Evolutionary conservation across 2,113 vertebrate species (phyloP).

Genomic region (Lonchura striata): DNA sequence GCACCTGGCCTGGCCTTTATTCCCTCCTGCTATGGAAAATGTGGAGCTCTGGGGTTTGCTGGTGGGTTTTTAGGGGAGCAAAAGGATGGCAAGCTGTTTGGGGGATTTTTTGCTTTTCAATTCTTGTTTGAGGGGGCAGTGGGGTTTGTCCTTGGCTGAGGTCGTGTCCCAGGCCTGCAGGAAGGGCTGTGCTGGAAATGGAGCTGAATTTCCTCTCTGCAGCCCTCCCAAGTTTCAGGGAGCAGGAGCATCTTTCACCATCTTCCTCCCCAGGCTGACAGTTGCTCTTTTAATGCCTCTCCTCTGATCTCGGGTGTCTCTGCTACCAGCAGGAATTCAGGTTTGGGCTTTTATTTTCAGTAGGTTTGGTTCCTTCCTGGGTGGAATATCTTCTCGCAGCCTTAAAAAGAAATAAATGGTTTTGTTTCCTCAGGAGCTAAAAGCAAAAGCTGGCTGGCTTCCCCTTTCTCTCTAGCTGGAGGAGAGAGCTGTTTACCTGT

Average conservation of each 20-base stretch:
- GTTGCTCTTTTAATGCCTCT: background rate
- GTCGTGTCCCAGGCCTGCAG: background rate
- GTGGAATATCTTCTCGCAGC: background rate
- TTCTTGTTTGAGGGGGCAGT: background rate
- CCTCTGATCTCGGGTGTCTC: fast-evolving
- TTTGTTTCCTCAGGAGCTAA: background rate
- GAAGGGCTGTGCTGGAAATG: background rate
- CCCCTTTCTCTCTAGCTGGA: background rate
- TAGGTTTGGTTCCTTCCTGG: background rate
- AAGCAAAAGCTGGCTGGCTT: background rate
- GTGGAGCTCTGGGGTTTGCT: background rate
- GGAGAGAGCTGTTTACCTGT: background rate
- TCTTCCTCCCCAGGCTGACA: background rate
- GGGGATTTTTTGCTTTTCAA: background rate
- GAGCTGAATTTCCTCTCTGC: background rate
- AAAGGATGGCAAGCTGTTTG: background rate
- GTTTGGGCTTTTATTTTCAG: background rate
- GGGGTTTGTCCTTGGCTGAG: background rate
- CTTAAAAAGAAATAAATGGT: background rate
- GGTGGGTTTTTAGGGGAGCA: background rate
- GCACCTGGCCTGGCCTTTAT: fast-evolving
- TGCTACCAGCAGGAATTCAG: fast-evolving
- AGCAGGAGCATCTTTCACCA: background rate
- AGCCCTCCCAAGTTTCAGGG: fast-evolving
- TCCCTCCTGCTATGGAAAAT: fast-evolving